Percentiles rank a stretch among this genome's conserved stretches.
Conservation (phyloP, 2,797 vertebrate genomes). For the Phataginus tetradactyla region DNA sequence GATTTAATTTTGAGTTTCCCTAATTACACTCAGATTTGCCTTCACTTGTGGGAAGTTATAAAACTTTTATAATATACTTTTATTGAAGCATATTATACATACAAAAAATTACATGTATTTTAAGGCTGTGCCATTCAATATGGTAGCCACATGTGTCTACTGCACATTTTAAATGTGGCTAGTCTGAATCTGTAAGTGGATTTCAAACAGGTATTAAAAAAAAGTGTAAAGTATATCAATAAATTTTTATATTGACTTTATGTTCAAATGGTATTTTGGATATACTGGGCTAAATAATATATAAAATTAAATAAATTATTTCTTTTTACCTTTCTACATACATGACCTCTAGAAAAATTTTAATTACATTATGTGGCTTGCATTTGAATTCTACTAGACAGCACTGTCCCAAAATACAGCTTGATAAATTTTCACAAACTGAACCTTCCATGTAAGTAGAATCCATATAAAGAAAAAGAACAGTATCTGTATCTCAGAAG, state of each 20-base stretch:
- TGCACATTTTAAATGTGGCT: not conserved
- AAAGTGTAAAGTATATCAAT: not conserved
- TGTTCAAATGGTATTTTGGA: not conserved
- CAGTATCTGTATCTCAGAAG: not conserved
- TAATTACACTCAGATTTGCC: not conserved
- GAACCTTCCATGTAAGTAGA: not conserved
- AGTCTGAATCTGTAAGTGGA: not conserved
- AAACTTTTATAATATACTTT: not conserved
- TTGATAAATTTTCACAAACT: conserved; percentile 6
- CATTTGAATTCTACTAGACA: not conserved
- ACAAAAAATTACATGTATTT: not conserved
- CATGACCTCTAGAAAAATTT: not conserved
- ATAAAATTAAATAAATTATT: not conserved
- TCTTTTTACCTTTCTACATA: not conserved
- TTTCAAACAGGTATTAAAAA: not conserved
- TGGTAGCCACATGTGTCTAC: not conserved
- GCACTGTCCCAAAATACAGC: not conserved
- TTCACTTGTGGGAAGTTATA: not conserved
- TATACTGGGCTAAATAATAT: not conserved
- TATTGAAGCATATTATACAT: not conserved
- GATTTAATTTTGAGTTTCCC: conserved; percentile 12
- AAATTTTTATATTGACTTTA: not conserved
- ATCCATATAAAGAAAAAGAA: not conserved
- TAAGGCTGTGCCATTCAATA: not conserved
- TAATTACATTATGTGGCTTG: not conserved